Conservation (phyloP, 2,113 vertebrate genomes). For the Cavia aperea region DNA sequence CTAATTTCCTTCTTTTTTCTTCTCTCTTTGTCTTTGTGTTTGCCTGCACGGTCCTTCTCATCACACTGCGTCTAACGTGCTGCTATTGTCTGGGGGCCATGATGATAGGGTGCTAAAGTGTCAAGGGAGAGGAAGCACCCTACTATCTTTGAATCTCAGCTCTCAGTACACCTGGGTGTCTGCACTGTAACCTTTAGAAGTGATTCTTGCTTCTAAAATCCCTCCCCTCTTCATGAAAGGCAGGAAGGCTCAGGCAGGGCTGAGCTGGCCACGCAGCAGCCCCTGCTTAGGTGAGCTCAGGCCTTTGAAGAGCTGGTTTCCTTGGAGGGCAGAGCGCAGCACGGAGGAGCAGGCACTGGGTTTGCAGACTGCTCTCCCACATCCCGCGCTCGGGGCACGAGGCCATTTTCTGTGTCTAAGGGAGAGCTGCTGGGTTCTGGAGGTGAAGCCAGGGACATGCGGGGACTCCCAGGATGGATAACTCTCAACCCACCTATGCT, state of each 20-base stretch:
- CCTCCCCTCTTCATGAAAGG: background rate
- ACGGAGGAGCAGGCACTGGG: background rate
- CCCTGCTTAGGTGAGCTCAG: background rate
- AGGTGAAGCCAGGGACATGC: background rate
- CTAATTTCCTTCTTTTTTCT: background rate
- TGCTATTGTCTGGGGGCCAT: background rate
- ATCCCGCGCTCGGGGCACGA: background rate
- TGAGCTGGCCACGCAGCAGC: background rate
- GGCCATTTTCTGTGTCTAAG: background rate
- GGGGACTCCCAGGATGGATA: background rate
- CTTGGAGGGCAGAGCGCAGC: background rate
- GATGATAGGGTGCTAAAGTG: background rate
- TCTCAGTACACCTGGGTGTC: background rate
- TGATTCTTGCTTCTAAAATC: background rate
- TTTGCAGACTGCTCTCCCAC: background rate
- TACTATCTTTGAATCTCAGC: background rate
- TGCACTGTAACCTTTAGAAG: background rate
- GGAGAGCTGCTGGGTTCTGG: background rate
- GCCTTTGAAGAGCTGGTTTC: background rate
- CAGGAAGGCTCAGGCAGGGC: background rate
- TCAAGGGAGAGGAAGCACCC: background rate
- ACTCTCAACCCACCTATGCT: rapidly evolving
- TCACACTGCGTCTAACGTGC: background rate
- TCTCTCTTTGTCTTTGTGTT: no score
- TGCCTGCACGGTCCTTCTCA: background rate